Evolutionary conservation across 2,797 vertebrate genomes (phyloP), one percentile per base, ranked within the genome.

Genomic region (Gobio occitaniae): DNA sequence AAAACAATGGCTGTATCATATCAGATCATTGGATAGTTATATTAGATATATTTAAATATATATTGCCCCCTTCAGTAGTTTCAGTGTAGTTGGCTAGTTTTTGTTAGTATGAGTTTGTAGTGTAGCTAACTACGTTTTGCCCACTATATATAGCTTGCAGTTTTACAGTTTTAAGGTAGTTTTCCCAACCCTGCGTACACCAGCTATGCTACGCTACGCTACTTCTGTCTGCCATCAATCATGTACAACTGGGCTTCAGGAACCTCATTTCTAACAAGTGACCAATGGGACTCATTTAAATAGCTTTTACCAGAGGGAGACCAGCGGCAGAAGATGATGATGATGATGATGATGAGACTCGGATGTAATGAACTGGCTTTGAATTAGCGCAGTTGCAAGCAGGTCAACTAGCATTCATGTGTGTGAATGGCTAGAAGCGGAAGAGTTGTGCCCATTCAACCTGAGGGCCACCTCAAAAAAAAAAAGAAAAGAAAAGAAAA

Each of bases 261-360:
- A 89, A 87, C 56, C 84, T 85, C 32, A 80, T 80, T 86, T 86
- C 83, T 66, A 84, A 84, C 74, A 83, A 69, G 77, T 74, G 86
- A 85, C 86, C 83, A 84, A 71, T 84, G 84, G 86, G 80, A 90
- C 75, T 54, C 50, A 82, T 86, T 88, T 89, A 87, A 88, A 87
- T 90, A 86, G 78, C 80, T 81, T 84, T 87, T 65, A 84, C 85
- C 83, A 81, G 52, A 75, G 85, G 83, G 86, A 89, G 50, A 80
- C 15, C 44, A 72, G 75, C 48, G 41, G 80, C 80, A 86, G 68
- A 78, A 72, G 48, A 81, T 78, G 82, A 80, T 84, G 82, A 81
- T 78, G 82, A 80, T n/a, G n/a, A n/a, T 84, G 82, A 89, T 84
- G 85, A 89, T 84, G 83, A 85, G 83, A 63, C 69, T 81, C 52